Conservation (phyloP, 2,113 vertebrate species). For the Nothobranchius furzeri region DNA sequence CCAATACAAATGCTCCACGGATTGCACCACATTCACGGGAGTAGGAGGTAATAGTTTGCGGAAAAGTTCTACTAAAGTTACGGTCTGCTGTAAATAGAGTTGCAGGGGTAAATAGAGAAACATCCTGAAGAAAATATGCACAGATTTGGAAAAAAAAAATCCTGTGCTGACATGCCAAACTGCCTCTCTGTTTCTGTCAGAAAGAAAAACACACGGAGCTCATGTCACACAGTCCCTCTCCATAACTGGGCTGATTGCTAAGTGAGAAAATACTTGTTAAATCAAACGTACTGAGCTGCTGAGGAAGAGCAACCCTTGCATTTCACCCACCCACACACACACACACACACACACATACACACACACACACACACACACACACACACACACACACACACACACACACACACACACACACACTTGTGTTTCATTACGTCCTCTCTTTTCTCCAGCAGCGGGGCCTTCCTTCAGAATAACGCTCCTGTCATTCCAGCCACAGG, state of each 20-base stretch:
- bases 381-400: conserved; percentile 27
- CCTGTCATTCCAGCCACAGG: conserved; percentile 93
- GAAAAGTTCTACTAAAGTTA: conserved; percentile 66
- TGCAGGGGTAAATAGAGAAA: conserved; percentile 57
- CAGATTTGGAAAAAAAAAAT: conserved; percentile 53
- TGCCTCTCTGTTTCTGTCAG: conserved; percentile 58
- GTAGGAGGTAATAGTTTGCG: conserved; percentile 39
- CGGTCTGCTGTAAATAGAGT: conserved; percentile 31
- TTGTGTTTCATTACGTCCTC: conserved; percentile 69
- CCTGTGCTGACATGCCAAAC: conserved; percentile 58
- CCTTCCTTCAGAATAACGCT: conserved; percentile 93
- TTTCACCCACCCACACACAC: conserved; percentile 21
- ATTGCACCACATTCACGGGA: conserved; percentile 59
- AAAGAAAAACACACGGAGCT: conserved; percentile 49
- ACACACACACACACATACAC: conserved; percentile 22
- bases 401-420: conserved; percentile 19
- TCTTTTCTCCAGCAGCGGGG: conserved; percentile 90
- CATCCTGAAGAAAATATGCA: conserved; percentile 49
- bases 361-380: conserved; percentile 18
- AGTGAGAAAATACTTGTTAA: conserved; percentile 51
- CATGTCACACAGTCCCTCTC: conserved; percentile 52
- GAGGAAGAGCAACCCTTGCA: conserved; percentile 44
- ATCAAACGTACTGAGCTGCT: conserved; percentile 48
- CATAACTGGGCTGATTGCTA: conserved; percentile 49
- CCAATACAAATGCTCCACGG: conserved; percentile 62